These are phyloP conservation scores for Pantherophis alleghaniensis DNA, from an alignment of 2,797 vertebrate genomes.

Conservation along the genomic window DNA sequence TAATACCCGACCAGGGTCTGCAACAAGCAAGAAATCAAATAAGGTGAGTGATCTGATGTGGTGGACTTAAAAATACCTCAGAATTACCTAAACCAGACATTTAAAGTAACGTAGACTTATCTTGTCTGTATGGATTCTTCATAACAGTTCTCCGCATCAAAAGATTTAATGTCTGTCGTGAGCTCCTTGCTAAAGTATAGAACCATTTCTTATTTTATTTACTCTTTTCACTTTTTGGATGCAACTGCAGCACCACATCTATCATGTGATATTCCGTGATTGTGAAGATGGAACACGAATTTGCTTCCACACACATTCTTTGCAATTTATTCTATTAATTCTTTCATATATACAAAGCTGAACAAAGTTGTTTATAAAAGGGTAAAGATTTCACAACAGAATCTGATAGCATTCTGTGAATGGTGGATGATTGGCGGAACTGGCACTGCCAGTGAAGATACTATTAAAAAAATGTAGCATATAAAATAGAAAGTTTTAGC, in stretches of 20 bases:
- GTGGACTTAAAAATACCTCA: not conserved
- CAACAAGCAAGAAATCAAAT: slow-evolving; percentile 93
- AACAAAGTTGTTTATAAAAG: not conserved
- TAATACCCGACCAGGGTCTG: slow-evolving; percentile 93
- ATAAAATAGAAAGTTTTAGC: not conserved
- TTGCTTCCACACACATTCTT: not conserved
- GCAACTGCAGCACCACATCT: not conserved
- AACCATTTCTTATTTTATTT: not conserved
- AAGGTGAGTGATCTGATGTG: slow-evolving; percentile 73
- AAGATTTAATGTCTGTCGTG: not conserved
- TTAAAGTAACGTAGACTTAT: not conserved
- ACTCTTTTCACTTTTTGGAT: not conserved
- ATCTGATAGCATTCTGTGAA: not conserved
- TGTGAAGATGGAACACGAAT: not conserved
- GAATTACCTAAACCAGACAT: not conserved
- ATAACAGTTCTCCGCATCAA: not conserved
- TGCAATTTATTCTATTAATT: not conserved
- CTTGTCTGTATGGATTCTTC: not conserved
- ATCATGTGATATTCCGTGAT: not conserved
- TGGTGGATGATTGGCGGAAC: not conserved
- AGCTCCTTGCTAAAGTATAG: not conserved
- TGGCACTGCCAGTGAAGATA: not conserved
- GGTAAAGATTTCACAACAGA: not conserved
- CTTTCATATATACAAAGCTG: not conserved
- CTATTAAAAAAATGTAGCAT: not conserved